Percentiles rank a stretch among this genome's conserved stretches.
phyloP scores from a whole-genome alignment of 1,140 invertebrate species.

The Vanessa atalanta region DNA sequence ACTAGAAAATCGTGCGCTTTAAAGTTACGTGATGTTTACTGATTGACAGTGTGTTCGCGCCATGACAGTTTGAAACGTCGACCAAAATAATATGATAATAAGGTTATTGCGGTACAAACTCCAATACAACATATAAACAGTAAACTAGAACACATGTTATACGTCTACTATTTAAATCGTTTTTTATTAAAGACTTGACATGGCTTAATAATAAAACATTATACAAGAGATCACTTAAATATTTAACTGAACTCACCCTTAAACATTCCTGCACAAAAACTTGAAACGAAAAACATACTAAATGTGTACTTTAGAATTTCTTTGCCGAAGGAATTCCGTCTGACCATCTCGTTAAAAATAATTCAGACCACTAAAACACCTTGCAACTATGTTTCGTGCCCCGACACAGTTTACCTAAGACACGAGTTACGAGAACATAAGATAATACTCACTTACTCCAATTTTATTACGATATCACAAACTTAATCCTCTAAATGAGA shows the following conservation, averaged over 20 bases:
- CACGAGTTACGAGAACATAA: slow-evolving; percentile 15
- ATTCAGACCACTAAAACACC: slow-evolving; percentile 12
- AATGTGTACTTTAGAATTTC: slow-evolving; percentile 5
- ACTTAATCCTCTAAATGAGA: background rate
- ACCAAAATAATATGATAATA: too few species aligned
- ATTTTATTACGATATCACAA: background rate
- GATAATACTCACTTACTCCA: background rate
- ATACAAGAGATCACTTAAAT: too few species aligned
- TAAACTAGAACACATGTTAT: too few species aligned
- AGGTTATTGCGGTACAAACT: too few species aligned
- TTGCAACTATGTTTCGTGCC: slow-evolving; percentile 23
- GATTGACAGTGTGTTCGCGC: too few species aligned
- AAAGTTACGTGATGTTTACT: too few species aligned
- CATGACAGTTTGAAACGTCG: too few species aligned
- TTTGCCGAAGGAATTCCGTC: slow-evolving; percentile 9
- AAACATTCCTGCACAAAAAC: slow-evolving; percentile 2
- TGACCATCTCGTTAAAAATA: slow-evolving; percentile 21
- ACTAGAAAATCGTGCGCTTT: too few species aligned
- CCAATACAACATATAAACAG: too few species aligned
- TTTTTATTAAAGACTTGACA: too few species aligned
- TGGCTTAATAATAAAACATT: too few species aligned
- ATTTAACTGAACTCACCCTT: background rate
- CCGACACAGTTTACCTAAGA: slow-evolving; percentile 14
- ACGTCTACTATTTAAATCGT: too few species aligned
- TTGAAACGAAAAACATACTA: slow-evolving; percentile 2